phyloP scores from a whole-genome alignment of 30 jellyfish, hydroid and myxozoan genomes.

The Pseudorhiza aurosa region DNA sequence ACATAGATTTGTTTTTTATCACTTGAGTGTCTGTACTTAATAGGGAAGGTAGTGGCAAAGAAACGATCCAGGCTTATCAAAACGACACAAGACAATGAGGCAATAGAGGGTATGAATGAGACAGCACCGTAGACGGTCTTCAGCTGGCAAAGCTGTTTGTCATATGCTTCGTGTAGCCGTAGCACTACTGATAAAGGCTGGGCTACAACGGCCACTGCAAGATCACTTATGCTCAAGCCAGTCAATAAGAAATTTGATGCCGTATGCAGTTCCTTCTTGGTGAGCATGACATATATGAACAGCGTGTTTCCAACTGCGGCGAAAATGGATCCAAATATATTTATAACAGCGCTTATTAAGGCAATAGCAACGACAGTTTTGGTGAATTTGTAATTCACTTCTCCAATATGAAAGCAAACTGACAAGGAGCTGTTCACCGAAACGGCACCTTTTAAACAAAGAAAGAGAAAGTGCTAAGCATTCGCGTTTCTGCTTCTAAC shows the following conservation, averaged over 20 bases:
- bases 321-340: background rate
- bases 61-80: constrained; percentile 1
- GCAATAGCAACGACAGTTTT: constrained; percentile 1
- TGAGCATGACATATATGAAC: background rate
- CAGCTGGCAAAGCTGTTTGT: background rate
- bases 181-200: constrained; percentile 1
- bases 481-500: no score
- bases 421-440: no score
- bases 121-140: constrained; percentile 11
- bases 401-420: constrained; percentile 21
- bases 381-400: background rate
- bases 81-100: background rate
- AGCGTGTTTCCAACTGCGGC: constrained; percentile 21
- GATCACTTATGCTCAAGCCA: constrained; percentile 9
- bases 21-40: background rate
- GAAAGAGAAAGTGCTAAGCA: no score
- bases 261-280: background rate
- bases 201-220: background rate
- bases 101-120: background rate
- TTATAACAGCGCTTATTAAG: background rate
- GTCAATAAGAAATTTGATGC: background rate
- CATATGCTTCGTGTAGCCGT: constrained; percentile 1
- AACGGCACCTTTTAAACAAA: no score
- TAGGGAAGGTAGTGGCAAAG: background rate
- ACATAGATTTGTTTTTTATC: background rate